These are phyloP conservation scores for Apeltes quadracus DNA, from an alignment of 2,113 vertebrate genomes.

Conservation along the genomic window DNA sequence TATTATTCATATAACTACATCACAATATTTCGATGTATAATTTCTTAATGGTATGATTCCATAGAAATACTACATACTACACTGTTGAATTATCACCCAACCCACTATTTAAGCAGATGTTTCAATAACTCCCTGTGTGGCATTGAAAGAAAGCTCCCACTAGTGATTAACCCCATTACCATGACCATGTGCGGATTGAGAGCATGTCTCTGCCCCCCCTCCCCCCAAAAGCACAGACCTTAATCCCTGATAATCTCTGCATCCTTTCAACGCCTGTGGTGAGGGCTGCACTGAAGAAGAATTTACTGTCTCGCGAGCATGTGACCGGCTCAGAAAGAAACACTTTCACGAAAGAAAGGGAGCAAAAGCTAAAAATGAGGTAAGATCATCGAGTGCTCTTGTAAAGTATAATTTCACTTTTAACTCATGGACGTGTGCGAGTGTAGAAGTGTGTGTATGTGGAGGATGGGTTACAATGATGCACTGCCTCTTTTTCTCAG, in stretches of 20 bases:
- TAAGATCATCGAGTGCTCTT: conserved; percentile 40
- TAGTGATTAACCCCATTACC: background rate
- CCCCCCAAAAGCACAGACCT: conserved; percentile 45
- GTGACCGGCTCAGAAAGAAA: conserved; percentile 21
- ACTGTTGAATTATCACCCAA: background rate
- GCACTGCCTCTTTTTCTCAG: conserved; percentile 10
- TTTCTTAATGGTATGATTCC: background rate
- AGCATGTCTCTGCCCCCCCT: conserved; percentile 33
- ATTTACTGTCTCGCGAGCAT: conserved; percentile 49
- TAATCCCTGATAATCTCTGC: conserved; percentile 79
- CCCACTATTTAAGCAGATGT: background rate
- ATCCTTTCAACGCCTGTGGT: conserved; percentile 36
- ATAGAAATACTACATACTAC: background rate
- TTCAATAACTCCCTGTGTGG: conserved; percentile 1
- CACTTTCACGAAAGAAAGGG: conserved; percentile 42
- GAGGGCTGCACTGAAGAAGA: conserved; percentile 58
- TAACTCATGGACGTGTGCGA: background rate
- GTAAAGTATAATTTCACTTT: background rate
- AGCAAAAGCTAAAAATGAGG: conserved; percentile 45
- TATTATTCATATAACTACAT: background rate
- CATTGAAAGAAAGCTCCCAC: background rate
- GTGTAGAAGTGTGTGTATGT: background rate
- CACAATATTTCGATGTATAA: background rate
- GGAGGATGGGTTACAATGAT: background rate
- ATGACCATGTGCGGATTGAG: background rate